A percentile compares a stretch with the other conserved stretches of the same genome.
These are phyloP conservation scores for Bos indicus DNA, from an alignment of 2,113 vertebrate species.

Conservation along the genomic window DNA sequence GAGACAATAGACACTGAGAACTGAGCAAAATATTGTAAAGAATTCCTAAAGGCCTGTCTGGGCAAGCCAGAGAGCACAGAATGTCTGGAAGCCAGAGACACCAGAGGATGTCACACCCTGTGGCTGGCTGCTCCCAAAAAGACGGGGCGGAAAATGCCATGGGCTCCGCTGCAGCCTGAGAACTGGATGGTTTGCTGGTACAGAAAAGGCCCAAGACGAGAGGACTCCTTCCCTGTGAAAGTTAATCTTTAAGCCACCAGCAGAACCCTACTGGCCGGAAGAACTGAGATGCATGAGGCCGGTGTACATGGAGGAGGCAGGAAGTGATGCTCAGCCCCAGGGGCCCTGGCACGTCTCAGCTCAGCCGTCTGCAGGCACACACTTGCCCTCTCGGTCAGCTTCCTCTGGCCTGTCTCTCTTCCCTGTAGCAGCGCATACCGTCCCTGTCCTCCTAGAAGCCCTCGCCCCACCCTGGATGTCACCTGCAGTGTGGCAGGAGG, in stretches of 20 bases:
- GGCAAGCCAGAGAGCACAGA: accelerated
- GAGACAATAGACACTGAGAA: background rate
- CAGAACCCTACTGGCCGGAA: accelerated
- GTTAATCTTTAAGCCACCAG: no score
- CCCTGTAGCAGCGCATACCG: accelerated
- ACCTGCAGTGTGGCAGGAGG: background rate
- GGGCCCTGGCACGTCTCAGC: accelerated
- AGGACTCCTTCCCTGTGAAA: background rate
- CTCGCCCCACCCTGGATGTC: accelerated
- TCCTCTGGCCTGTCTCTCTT: background rate
- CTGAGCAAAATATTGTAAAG: background rate
- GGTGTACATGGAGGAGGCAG: accelerated
- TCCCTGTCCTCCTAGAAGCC: background rate
- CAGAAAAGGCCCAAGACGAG: background rate
- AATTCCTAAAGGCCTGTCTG: accelerated
- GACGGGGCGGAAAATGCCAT: accelerated
- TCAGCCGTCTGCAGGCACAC: background rate
- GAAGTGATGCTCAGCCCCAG: accelerated
- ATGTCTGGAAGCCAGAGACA: background rate
- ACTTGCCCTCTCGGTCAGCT: background rate
- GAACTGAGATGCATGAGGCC: accelerated
- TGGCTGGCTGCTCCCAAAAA: background rate
- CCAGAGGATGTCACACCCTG: accelerated
- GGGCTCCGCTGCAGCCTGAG: accelerated
- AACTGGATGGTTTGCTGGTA: accelerated